phyloP scores from a whole-genome alignment of 37 sponge, comb jelly and placozoan species.

The Chondrilla cf. caribensis region DNA sequence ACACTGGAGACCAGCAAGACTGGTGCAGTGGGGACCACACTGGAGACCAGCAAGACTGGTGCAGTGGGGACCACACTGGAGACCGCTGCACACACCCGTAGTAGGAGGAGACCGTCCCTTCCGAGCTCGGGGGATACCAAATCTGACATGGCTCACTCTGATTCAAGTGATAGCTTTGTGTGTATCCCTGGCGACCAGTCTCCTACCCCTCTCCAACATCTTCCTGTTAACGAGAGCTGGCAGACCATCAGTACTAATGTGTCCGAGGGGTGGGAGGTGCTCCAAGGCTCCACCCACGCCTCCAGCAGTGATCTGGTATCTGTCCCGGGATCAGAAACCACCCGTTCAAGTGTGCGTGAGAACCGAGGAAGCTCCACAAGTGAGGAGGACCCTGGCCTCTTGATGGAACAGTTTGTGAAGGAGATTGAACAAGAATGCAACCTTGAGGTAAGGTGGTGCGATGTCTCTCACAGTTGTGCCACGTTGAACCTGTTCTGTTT shows the following conservation, averaged over 20 bases:
- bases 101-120: too few relatives aligned
- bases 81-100: too few relatives aligned
- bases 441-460: not conserved
- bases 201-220: not conserved
- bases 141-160: not conserved
- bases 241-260: constrained; percentile 20
- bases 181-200: constrained; percentile 26
- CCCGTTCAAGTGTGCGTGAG: not conserved
- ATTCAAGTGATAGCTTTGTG: constrained; percentile 14
- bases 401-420: not conserved
- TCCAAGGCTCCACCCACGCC: constrained; percentile 2
- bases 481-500: not conserved
- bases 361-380: not conserved
- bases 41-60: not conserved
- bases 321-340: not conserved
- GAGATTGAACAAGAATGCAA: constrained; percentile 10
- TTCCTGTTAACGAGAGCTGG: constrained; percentile 1
- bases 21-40: not conserved
- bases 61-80: not conserved
- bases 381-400: constrained; percentile 2
- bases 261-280: constrained; percentile 8
- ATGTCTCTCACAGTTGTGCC: not conserved
- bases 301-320: constrained; percentile 19
- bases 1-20: too few relatives aligned
- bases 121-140: not conserved